Conservation (phyloP, 2,888 invertebrate genomes). For the Cephus rjabovi region DNA sequence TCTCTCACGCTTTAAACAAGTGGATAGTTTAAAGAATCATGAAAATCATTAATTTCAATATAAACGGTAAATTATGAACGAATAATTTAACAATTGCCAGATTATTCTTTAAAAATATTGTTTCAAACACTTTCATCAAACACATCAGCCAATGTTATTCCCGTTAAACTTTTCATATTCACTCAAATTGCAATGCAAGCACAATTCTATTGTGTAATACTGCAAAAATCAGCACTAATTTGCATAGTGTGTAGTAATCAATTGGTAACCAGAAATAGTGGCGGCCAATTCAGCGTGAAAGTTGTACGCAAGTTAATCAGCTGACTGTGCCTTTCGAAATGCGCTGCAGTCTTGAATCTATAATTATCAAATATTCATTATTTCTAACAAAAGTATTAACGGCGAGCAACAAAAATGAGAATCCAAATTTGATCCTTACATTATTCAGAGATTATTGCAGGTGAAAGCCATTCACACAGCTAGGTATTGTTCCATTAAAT, state of each 20-base stretch:
- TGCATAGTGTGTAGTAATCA: background rate
- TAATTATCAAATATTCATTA: background rate
- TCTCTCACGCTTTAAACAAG: background rate
- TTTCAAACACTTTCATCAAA: background rate
- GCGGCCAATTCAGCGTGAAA: background rate
- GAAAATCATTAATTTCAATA: background rate
- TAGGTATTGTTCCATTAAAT: background rate
- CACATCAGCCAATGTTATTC: background rate
- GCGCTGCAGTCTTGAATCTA: background rate
- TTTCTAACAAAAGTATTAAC: background rate
- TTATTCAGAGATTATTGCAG: background rate
- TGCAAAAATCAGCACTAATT: background rate
- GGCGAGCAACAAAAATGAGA: background rate
- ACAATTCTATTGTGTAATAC: background rate
- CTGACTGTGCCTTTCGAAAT: background rate
- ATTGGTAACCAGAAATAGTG: background rate
- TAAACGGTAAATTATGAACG: background rate
- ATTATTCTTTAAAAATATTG: background rate
- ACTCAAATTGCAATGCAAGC: background rate
- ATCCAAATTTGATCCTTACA: background rate
- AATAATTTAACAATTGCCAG: background rate
- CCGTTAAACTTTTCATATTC: background rate
- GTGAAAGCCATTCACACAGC: background rate
- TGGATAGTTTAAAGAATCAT: background rate
- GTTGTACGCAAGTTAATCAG: background rate